Evolutionary conservation across 2,797 vertebrate genomes (phyloP).

Genomic region (Geotrypetes seraphini): DNA sequence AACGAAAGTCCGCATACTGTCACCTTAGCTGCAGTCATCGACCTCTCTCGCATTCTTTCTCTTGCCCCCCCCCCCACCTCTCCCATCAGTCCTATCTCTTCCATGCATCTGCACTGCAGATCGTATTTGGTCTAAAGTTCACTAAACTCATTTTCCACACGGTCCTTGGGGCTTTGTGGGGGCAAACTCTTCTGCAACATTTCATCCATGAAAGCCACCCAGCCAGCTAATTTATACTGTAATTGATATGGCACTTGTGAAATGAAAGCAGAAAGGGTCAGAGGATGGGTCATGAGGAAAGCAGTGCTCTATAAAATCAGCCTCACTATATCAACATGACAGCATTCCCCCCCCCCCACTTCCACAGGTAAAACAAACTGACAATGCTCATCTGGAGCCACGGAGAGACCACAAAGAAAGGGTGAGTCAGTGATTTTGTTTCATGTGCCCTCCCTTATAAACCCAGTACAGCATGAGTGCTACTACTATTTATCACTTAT

Average conservation of each 20-base stretch:
- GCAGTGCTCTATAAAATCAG: neutral
- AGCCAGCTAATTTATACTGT: neutral
- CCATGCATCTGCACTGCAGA: rapidly evolving
- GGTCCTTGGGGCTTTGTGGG: neutral
- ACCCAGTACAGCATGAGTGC: constrained; percentile 3
- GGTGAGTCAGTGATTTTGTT: neutral
- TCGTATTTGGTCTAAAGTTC: neutral
- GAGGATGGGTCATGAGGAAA: neutral
- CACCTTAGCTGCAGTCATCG: too few relatives aligned
- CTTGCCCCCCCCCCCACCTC: too few relatives aligned
- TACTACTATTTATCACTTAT: too few relatives aligned
- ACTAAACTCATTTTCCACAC: neutral
- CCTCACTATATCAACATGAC: constrained; percentile 1
- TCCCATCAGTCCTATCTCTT: too few relatives aligned
- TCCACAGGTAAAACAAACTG: neutral
- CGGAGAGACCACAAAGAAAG: neutral
- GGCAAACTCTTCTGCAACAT: neutral
- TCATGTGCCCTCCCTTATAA: neutral
- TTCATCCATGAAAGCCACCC: neutral
- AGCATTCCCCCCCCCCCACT: neutral
- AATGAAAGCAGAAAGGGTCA: neutral
- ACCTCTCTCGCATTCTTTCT: too few relatives aligned
- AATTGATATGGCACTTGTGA: constrained; percentile 4
- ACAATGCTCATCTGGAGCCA: neutral
- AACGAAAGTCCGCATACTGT: too few relatives aligned